Conservation (phyloP, 2,113 vertebrate genomes). For the Pterophyllum scalare region DNA sequence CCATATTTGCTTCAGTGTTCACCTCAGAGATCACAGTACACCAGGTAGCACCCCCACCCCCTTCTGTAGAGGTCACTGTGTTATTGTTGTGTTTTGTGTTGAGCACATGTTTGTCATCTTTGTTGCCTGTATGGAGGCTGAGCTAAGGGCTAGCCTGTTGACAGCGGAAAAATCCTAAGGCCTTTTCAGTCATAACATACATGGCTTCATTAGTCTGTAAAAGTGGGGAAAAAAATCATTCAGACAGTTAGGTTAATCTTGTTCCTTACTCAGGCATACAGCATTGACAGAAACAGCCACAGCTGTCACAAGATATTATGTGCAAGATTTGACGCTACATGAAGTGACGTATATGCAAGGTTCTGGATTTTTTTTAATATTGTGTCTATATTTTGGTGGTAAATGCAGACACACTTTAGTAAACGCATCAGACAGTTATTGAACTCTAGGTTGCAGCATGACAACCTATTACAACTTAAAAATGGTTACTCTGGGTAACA, state of each 20-base stretch:
- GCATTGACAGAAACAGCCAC: neutral
- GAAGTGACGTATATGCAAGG: neutral
- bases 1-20: constrained; percentile 27
- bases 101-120: constrained; percentile 43
- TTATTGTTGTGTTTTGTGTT: constrained; percentile 13
- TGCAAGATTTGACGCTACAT: neutral
- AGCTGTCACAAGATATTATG: neutral
- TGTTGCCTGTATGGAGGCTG: constrained; percentile 22
- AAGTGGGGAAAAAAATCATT: neutral
- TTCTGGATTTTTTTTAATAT: neutral
- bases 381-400: constrained; percentile 2
- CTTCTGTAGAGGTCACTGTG: constrained; percentile 35
- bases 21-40: constrained; percentile 26
- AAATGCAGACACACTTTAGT: neutral
- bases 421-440: neutral
- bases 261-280: neutral
- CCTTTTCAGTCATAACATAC: constrained; percentile 31
- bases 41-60: neutral
- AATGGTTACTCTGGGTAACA: neutral
- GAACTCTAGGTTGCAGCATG: neutral
- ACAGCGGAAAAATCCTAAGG: constrained; percentile 73
- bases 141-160: constrained; percentile 62
- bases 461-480: neutral
- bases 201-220: neutral
- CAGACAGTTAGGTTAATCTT: neutral